Evolutionary conservation across 2,888 invertebrate genomes (phyloP), one percentile per base, ranked within the genome.

Genomic region (Zonitis immaculata): DNA sequence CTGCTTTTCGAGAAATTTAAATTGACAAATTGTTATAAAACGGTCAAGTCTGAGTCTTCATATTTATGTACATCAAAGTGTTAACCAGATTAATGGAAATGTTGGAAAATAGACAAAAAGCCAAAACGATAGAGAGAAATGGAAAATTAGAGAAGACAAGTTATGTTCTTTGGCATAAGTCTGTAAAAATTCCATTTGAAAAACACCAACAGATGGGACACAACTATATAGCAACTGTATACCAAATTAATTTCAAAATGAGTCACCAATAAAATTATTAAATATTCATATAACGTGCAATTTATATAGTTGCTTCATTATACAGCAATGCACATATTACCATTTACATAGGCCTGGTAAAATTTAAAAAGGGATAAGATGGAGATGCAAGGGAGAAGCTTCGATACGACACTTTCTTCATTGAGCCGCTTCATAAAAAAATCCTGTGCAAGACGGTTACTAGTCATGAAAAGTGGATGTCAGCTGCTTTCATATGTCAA

Each of bases 161-260:
- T n/a, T n/a, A n/a, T n/a, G n/a, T n/a, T 18, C 5, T 39, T 39
- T 39, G 39, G 39, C 39, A 39, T 39, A 18, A 6, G 39, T 26
- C 32, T 35, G 26, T 22, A 51, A 54, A 54, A 51, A 43, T 16
- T 32, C 25, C 25, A 45, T 53, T 44, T 49, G 39, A 39, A 39
- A 39, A 39, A 46, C 43, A 42, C 27, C 26, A 52, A 43, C 51
- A 48, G 47, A 51, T 51, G 51, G 42, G 51, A 54, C 44, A 16
- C 39, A 11, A 18, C 39, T 39, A n/a, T n/a, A n/a, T n/a, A 43
- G 51, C 55, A 51, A 55, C 46, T 55, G 55, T 49, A 55, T 45
- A 42, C 51, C 48, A 51, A 55, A 42, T 51, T 55, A 51, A 55
- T 51, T 44, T 42, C 18, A 7, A 30, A n/a, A 27, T 49, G 51